Evolutionary conservation across 2,888 invertebrate genomes (phyloP).

Genomic region (Nebria salina): DNA sequence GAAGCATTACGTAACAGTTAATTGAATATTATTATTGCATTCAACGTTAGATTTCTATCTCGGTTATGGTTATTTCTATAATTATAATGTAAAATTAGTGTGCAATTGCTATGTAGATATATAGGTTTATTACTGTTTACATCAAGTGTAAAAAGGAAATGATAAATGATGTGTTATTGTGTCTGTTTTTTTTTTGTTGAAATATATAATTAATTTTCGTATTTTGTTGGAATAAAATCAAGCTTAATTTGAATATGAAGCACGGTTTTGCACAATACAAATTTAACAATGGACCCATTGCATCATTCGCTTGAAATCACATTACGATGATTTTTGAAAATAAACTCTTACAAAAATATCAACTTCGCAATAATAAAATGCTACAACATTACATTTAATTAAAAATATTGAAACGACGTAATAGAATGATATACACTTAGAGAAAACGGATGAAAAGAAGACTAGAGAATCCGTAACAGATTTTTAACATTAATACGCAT

Average conservation of each 20-base stretch:
- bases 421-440: too few relatives aligned
- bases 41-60: background rate
- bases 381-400: too few relatives aligned
- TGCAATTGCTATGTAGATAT: background rate
- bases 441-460: too few relatives aligned
- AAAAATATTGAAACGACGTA: too few relatives aligned
- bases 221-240: background rate
- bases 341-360: too few relatives aligned
- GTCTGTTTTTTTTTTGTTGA: background rate
- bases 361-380: too few relatives aligned
- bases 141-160: background rate
- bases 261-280: background rate
- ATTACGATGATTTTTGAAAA: too few relatives aligned
- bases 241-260: background rate
- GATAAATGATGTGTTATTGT: background rate
- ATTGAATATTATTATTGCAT: background rate
- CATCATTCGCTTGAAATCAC: too few relatives aligned
- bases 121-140: background rate
- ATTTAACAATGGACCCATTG: background rate
- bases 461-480: too few relatives aligned
- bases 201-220: background rate
- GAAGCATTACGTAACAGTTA: background rate
- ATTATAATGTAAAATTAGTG: background rate
- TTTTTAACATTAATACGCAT: too few relatives aligned
- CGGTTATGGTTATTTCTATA: background rate